Conservation (phyloP, 2,113 vertebrate genomes). For the Tragulus kanchil region DNA sequence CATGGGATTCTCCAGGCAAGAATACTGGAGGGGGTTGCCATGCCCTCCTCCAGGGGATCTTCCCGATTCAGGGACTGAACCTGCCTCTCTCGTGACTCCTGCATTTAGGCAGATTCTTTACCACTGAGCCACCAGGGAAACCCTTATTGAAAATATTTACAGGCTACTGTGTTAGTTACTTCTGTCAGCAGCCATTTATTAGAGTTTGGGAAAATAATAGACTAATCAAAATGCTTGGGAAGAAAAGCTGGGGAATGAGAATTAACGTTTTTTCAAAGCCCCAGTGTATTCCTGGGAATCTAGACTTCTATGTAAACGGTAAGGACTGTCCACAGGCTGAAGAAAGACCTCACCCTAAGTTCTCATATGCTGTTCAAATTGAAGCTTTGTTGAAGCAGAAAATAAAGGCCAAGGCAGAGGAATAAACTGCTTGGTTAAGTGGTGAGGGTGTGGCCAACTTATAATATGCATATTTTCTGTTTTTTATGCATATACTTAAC, state of each 20-base stretch:
- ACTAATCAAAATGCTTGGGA: not conserved
- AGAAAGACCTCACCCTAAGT: not conserved
- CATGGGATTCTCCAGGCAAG: not conserved
- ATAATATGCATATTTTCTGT: no score
- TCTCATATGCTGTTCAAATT: not conserved
- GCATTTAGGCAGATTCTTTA: not conserved
- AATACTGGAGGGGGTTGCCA: not conserved
- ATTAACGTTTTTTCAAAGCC: not conserved
- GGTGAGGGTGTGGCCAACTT: not conserved
- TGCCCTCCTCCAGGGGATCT: not conserved
- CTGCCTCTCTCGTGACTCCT: not conserved
- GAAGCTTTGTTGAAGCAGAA: not conserved
- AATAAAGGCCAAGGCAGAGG: not conserved
- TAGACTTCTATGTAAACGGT: not conserved
- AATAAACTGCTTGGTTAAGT: not conserved
- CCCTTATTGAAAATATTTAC: conserved; percentile 29
- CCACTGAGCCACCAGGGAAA: not conserved
- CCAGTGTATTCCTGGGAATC: not conserved
- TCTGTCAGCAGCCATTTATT: not conserved
- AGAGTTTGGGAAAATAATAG: not conserved
- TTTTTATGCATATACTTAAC: not conserved
- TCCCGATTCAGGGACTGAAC: not conserved
- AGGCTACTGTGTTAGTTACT: conserved; percentile 7
- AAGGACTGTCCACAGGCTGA: not conserved
- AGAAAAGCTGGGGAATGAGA: not conserved